phyloP scores from a whole-genome alignment of 2,888 invertebrate species.

The Athetis lepigone region DNA sequence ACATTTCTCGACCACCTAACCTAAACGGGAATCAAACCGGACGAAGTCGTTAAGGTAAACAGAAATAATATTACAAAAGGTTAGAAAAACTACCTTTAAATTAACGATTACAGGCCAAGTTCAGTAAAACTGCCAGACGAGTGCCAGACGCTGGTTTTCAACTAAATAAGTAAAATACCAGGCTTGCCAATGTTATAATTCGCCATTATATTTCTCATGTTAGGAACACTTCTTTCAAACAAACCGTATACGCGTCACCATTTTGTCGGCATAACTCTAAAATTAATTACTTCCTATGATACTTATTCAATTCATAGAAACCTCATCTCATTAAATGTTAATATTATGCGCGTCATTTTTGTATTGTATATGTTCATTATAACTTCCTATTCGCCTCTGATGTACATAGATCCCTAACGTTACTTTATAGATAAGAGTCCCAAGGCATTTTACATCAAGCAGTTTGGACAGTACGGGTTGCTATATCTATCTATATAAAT shows the following conservation, averaged over 20 bases:
- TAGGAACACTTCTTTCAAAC: neutral
- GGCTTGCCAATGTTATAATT: no score
- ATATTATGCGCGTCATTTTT: conserved; percentile 56
- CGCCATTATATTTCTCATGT: neutral
- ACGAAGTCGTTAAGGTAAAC: no score
- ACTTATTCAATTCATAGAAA: conserved; percentile 58
- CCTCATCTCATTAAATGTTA: conserved; percentile 53
- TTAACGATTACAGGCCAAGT: no score
- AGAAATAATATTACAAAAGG: no score
- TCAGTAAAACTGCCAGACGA: no score
- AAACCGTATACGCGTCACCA: conserved; percentile 29
- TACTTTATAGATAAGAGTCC: conserved; percentile 47
- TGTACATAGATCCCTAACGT: conserved; percentile 41
- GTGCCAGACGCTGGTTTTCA: no score
- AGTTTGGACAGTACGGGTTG: conserved; percentile 6
- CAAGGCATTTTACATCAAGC: conserved; percentile 33
- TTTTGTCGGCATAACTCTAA: conserved; percentile 49
- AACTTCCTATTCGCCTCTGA: conserved; percentile 59
- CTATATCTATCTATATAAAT: no score
- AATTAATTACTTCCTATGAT: conserved; percentile 62
- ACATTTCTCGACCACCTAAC: no score
- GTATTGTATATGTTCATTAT: conserved; percentile 39
- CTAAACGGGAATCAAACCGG: no score
- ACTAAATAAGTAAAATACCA: no score
- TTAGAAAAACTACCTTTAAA: no score